phyloP scores from a whole-genome alignment of 2,888 invertebrate species.

The Plebejus argus region DNA sequence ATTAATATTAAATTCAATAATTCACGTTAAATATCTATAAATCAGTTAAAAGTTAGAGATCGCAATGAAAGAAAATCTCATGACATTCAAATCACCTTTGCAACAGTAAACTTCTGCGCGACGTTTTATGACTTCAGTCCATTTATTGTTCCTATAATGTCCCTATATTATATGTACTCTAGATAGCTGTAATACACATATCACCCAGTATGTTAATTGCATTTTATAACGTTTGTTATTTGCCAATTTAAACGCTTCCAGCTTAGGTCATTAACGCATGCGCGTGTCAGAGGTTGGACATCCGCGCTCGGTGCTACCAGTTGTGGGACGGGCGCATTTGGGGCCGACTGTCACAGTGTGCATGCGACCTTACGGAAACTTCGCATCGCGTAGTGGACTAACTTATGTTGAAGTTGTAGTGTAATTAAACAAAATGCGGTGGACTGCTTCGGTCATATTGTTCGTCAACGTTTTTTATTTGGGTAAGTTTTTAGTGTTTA shows the following conservation, averaged over 20 bases:
- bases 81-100: background rate
- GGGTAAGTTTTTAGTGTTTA: slow-evolving; percentile 53
- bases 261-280: slow-evolving; percentile 53
- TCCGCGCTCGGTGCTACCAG: slow-evolving; percentile 49
- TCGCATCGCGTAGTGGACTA: slow-evolving; percentile 35
- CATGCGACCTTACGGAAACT: slow-evolving; percentile 53
- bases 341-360: slow-evolving; percentile 52
- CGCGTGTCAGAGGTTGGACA: slow-evolving; percentile 62
- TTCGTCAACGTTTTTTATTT: slow-evolving; percentile 54
- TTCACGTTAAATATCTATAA: background rate
- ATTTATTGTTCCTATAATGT: background rate
- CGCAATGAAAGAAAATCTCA: background rate
- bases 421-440: slow-evolving; percentile 62
- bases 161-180: background rate
- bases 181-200: background rate
- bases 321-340: slow-evolving; percentile 55
- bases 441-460: slow-evolving; percentile 53
- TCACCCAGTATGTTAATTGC: slow-evolving; percentile 6
- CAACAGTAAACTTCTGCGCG: background rate
- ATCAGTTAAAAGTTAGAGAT: too few species aligned
- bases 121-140: too few species aligned
- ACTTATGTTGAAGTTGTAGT: slow-evolving; percentile 40
- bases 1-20: too few species aligned
- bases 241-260: slow-evolving; percentile 43
- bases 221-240: slow-evolving; percentile 34